Base-by-base conservation (phyloP, 1,140 invertebrate species). In the Drosophila cardini region DNA sequence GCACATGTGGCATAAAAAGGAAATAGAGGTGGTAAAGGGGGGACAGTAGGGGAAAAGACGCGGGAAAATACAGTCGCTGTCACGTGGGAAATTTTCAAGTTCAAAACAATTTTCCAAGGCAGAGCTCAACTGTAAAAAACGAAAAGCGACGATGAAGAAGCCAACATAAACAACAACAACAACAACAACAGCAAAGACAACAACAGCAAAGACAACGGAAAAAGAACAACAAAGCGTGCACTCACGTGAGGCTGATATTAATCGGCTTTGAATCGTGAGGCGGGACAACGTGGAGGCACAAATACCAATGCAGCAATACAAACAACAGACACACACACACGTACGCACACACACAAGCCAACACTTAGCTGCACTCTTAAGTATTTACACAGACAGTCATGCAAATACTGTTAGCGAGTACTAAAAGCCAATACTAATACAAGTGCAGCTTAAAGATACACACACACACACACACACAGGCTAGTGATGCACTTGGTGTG, bases 11-110 rank as follows among this genome's bases (percentile, higher is more conserved):
- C 69, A 85, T 52, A 71, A 52, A 48, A 26, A 80, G 55, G 62
- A 62, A 61, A 32, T 15, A 69, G 43, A 46, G 63, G 16, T 21
- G 46, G 30, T 53, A 36, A n/a, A 13, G 55, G 53, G 61, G 26
- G 42, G 34, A 5, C 30, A 30, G 36, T 16, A 8, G 9, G 32
- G 18, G 36, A 38, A 43, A 18, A 8, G 16, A 55, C 4, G 34
- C n/a, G 13, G 15, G 50, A 10, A n/a, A 15, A 34, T 40, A 64
- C 58, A 65, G 82, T 76, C 72, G 67, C 67, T 70, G 83, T 87
- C 83, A 86, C 84, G 84, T 86, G 83, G 84, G 83, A 86, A 86
- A 89, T 87, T 86, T 86, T 86, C 83, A 86, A 86, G 83, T 86
- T 86, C 83, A 86, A 86, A 86, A 79, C 83, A 79, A 87, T 86